Conservation (phyloP, 2,888 invertebrate species). For the Chymomyza caudatula region DNA sequence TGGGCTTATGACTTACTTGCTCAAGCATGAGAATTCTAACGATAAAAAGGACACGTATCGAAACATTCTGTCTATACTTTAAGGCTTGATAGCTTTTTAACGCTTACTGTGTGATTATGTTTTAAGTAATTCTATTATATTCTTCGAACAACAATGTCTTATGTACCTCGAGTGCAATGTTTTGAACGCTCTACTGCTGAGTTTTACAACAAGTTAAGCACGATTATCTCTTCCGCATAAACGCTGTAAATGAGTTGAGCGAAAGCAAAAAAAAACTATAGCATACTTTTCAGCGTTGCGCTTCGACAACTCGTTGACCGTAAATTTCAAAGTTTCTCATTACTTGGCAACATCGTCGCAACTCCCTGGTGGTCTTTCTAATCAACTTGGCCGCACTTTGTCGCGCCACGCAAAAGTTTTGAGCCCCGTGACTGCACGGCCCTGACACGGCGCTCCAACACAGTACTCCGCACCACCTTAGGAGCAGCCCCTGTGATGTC, state of each 20-base stretch:
- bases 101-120: no score
- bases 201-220: not conserved
- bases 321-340: conserved; percentile 70
- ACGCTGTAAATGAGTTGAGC: not conserved
- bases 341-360: conserved; percentile 38
- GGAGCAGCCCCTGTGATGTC: not conserved
- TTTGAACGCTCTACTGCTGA: no score
- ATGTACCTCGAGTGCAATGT: no score
- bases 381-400: conserved; percentile 69
- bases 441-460: not conserved
- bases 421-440: not conserved
- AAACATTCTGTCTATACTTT: no score
- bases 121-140: no score
- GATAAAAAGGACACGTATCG: no score
- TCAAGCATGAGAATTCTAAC: no score
- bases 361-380: conserved; percentile 44
- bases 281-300: not conserved
- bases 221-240: not conserved
- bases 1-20: no score
- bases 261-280: not conserved
- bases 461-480: not conserved
- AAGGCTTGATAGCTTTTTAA: no score
- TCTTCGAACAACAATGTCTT: no score
- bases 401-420: conserved; percentile 34
- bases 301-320: conserved; percentile 66